Conservation (phyloP, 1,140 invertebrate genomes). For the Penaeus japonicus region DNA sequence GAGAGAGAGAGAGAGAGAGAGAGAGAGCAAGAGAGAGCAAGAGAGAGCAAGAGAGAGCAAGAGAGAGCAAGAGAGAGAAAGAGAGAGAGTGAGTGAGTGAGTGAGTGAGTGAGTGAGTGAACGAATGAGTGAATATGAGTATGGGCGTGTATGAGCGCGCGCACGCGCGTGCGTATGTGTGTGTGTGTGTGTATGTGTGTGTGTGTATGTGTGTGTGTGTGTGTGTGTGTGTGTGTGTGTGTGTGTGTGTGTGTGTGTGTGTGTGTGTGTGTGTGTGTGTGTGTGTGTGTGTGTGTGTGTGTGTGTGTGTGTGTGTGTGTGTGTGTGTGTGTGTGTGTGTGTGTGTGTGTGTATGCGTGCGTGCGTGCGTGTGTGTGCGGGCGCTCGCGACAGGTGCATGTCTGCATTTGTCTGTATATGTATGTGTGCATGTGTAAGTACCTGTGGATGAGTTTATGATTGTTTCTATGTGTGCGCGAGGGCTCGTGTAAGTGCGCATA, state of each 20-base stretch:
- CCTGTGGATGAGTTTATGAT: too few relatives aligned
- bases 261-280: not conserved
- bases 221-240: not conserved
- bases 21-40: too few relatives aligned
- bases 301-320: not conserved
- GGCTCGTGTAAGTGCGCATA: too few relatives aligned
- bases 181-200: not conserved
- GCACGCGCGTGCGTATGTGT: not conserved
- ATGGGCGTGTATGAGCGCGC: not conserved
- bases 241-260: constrained; percentile 1
- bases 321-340: not conserved
- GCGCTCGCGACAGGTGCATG: too few relatives aligned
- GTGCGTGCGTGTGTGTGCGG: not conserved
- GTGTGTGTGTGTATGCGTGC: not conserved
- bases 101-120: too few relatives aligned
- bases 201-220: not conserved
- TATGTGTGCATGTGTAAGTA: too few relatives aligned
- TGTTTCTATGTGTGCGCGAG: too few relatives aligned
- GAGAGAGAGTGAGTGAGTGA: too few relatives aligned
- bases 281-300: constrained; percentile 1
- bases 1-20: too few relatives aligned
- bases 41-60: too few relatives aligned
- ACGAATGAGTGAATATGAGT: not conserved
- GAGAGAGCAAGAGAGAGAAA: too few relatives aligned
- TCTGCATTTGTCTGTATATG: too few relatives aligned